Conservation (phyloP, 2,797 vertebrate genomes). For the Mormyrus proboscirostris region DNA sequence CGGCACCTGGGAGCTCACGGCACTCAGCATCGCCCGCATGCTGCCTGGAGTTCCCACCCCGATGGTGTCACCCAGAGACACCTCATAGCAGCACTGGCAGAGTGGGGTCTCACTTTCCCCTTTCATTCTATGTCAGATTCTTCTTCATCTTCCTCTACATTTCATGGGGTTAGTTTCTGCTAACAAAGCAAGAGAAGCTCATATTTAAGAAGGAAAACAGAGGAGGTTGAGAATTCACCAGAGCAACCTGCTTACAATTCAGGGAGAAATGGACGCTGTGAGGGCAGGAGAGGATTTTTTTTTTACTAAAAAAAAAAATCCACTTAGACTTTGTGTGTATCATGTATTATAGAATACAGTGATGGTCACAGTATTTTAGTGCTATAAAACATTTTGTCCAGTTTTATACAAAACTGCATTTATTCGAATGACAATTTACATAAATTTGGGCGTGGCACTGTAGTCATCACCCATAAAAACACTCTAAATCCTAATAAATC, state of each 20-base stretch:
- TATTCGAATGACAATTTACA: too few species aligned
- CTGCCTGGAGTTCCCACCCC: slow-evolving; percentile 85
- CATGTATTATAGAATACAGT: too few species aligned
- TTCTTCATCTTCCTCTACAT: background rate
- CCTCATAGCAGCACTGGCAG: slow-evolving; percentile 75
- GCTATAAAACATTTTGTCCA: too few species aligned
- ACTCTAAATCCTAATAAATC: too few species aligned
- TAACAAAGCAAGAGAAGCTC: background rate
- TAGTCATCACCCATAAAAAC: too few species aligned
- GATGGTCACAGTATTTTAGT: too few species aligned
- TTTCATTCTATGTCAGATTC: background rate
- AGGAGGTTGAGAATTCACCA: slow-evolving; percentile 61
- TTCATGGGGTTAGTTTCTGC: background rate
- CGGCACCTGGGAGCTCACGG: slow-evolving; percentile 77
- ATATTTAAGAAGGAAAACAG: background rate
- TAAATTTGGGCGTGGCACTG: too few species aligned
- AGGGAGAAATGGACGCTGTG: too few species aligned
- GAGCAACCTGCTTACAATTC: slow-evolving; percentile 45
- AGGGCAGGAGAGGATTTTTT: too few species aligned
- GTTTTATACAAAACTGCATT: too few species aligned
- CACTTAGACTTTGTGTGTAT: too few species aligned
- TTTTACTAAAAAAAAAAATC: too few species aligned
- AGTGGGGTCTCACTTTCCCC: background rate
- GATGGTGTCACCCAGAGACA: slow-evolving; percentile 92
- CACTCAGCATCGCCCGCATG: slow-evolving; percentile 82